A percentile compares a stretch with the other conserved stretches of the same genome.
Evolutionary conservation across 2,888 invertebrate species (phyloP).

Genomic region (Pantelozetes paolii): DNA sequence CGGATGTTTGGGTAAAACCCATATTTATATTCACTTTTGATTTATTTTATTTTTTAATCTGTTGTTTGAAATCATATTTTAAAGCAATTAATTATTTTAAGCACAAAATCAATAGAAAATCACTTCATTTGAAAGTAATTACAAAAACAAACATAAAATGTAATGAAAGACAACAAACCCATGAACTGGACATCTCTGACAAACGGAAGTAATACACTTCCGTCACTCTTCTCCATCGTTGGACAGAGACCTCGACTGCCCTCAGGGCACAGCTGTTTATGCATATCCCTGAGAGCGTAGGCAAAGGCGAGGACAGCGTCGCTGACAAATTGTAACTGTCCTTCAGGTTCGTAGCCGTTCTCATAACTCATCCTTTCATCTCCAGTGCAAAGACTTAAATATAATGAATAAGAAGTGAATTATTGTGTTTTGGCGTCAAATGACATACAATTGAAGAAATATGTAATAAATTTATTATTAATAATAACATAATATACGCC

Average conservation of each 20-base stretch:
- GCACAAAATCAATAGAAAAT: too few relatives aligned
- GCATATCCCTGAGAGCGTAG: conserved; percentile 78
- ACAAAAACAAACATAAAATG: not conserved
- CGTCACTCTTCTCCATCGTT: conserved; percentile 83
- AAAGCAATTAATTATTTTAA: not conserved
- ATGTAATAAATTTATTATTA: conserved; percentile 8
- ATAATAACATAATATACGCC: too few relatives aligned
- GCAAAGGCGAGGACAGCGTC: conserved; percentile 95
- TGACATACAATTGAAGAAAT: not conserved
- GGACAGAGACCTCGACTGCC: conserved; percentile 69
- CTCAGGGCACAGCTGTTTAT: conserved; percentile 66
- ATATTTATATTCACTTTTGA: conserved; percentile 1
- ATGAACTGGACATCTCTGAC: conserved; percentile 78
- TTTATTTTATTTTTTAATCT: not conserved
- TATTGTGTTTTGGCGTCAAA: not conserved
- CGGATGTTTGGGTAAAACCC: not conserved
- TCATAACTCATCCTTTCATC: conserved; percentile 67
- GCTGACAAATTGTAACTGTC: conserved; percentile 91
- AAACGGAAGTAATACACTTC: conserved; percentile 74
- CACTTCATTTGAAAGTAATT: too few relatives aligned
- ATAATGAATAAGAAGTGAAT: conserved; percentile 25
- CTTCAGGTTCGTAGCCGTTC: conserved; percentile 75
- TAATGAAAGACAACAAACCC: conserved; percentile 60
- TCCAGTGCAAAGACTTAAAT: conserved; percentile 64
- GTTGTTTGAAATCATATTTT: not conserved